Conservation (phyloP, 2,888 invertebrate species). For the Elegia similella region DNA sequence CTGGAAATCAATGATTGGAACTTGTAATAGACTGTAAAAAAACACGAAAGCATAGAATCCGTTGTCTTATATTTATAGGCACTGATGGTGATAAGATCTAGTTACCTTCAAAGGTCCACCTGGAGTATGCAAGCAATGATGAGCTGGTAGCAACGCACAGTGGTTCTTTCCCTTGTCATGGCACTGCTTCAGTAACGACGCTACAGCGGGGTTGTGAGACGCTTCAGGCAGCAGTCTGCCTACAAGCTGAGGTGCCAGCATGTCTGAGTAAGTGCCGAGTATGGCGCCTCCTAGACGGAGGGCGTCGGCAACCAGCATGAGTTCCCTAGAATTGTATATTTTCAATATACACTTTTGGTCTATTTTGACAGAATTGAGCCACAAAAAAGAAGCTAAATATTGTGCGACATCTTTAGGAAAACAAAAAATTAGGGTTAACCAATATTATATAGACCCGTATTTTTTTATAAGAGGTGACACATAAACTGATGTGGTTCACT, state of each 20-base stretch:
- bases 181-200: slow-evolving; percentile 94
- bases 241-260: slow-evolving; percentile 96
- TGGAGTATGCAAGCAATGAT: slow-evolving; percentile 98
- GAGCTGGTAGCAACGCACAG: slow-evolving; percentile 94
- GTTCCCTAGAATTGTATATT: slow-evolving; percentile 82
- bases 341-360: too few species aligned
- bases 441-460: too few species aligned
- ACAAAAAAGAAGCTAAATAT: too few species aligned
- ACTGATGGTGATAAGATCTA: neutral
- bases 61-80: too few species aligned
- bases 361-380: too few species aligned
- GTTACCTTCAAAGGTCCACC: slow-evolving; percentile 96
- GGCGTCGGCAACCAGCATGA: slow-evolving; percentile 96
- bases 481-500: too few species aligned
- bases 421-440: too few species aligned
- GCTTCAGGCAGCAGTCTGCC: slow-evolving; percentile 95
- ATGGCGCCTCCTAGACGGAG: slow-evolving; percentile 96
- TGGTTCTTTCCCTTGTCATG: slow-evolving; percentile 93
- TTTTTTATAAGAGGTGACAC: too few species aligned
- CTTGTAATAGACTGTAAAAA: too few species aligned
- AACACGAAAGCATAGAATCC: too few species aligned
- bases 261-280: slow-evolving; percentile 94
- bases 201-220: slow-evolving; percentile 86
- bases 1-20: too few species aligned
- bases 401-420: too few species aligned